A percentile compares a stretch with the other conserved stretches of the same genome.
These are phyloP conservation scores for Germaria angustata DNA, from an alignment of 2,888 invertebrate species.

Conservation along the genomic window DNA sequence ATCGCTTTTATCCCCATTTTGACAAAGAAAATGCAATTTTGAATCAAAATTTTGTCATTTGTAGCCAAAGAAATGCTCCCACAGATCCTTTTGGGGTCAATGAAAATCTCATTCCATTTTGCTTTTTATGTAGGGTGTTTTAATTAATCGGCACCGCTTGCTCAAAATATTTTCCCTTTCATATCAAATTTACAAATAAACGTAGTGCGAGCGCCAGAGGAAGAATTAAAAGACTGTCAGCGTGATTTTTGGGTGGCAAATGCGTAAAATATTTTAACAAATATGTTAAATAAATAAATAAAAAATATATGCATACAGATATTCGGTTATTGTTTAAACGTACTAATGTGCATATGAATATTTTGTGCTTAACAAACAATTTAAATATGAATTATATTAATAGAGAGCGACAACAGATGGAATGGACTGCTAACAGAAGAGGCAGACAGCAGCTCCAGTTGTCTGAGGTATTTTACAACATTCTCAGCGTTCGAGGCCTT, in stretches of 20 bases:
- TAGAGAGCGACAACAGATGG: slow-evolving; percentile 37
- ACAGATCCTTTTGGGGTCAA: no score
- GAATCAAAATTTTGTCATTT: no score
- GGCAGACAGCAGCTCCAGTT: slow-evolving; percentile 24
- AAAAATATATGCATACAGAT: slow-evolving; percentile 13
- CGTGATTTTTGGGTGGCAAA: slow-evolving; percentile 70
- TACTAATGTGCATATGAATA: slow-evolving; percentile 40
- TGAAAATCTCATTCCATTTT: no score
- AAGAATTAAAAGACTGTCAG: slow-evolving; percentile 49
- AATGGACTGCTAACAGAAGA: slow-evolving; percentile 9
- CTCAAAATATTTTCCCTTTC: background rate
- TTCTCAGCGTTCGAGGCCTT: background rate
- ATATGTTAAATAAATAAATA: slow-evolving; percentile 68
- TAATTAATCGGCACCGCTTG: background rate
- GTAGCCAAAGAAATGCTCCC: no score
- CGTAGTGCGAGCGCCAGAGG: background rate
- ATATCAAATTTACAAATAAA: background rate
- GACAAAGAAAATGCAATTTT: no score
- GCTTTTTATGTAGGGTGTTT: no score
- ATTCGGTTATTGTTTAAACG: background rate
- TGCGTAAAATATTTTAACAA: slow-evolving; percentile 70
- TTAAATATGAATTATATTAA: slow-evolving; percentile 58
- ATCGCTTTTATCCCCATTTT: no score
- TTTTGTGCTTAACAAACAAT: slow-evolving; percentile 45
- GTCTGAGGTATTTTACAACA: slow-evolving; percentile 40